Conservation (phyloP, 1,140 invertebrate species). For the Dendroctonus ponderosae region DNA sequence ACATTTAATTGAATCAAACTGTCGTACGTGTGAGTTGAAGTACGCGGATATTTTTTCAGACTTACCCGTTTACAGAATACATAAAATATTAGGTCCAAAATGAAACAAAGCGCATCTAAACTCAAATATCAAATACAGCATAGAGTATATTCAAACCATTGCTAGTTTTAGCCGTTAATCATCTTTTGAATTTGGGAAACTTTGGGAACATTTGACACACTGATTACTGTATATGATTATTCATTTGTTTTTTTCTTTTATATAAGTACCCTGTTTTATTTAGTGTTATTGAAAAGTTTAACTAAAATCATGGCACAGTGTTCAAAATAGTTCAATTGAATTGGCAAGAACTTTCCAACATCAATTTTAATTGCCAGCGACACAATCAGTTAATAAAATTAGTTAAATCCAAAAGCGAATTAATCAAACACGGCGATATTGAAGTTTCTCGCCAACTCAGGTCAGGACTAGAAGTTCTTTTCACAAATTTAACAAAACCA, state of each 20-base stretch:
- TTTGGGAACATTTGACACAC: slow-evolving; percentile 20
- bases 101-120: slow-evolving; percentile 8
- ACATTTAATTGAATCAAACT: too few relatives aligned
- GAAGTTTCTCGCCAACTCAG: not conserved
- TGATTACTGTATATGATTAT: slow-evolving; percentile 26
- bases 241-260: slow-evolving; percentile 18
- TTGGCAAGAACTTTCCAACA: too few relatives aligned
- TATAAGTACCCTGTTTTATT: slow-evolving; percentile 32
- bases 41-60: not conserved
- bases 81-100: not conserved
- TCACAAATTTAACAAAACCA: not conserved
- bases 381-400: too few relatives aligned
- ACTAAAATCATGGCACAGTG: slow-evolving; percentile 25
- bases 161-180: not conserved
- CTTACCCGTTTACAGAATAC: not conserved
- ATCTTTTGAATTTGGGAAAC: slow-evolving; percentile 3
- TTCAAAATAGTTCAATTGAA: too few relatives aligned
- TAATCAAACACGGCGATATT: too few relatives aligned
- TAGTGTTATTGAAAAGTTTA: slow-evolving; percentile 27
- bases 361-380: too few relatives aligned
- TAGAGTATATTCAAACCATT: not conserved
- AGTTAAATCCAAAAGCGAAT: too few relatives aligned
- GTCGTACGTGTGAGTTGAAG: too few relatives aligned
- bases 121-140: slow-evolving; percentile 6
- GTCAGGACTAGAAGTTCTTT: not conserved